Evolutionary conservation across 1,140 invertebrate genomes (phyloP).

Genomic region (Stenopsyche tienmushanensis): DNA sequence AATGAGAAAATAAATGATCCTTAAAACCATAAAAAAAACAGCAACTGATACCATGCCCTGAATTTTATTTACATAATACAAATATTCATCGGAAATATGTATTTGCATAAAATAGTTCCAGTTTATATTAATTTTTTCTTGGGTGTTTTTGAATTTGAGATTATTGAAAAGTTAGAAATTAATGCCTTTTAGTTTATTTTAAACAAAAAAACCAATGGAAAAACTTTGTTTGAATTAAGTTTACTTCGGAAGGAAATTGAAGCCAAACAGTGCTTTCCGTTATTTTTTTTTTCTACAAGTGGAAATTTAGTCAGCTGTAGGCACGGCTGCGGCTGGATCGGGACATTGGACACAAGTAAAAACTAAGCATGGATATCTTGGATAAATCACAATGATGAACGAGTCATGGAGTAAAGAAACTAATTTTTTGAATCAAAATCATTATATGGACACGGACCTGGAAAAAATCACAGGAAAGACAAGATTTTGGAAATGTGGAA

Average conservation of each 20-base stretch:
- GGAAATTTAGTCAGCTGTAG: neutral
- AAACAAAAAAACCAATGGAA: too few relatives aligned
- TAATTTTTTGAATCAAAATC: neutral
- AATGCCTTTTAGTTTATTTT: too few relatives aligned
- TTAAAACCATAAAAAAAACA: neutral
- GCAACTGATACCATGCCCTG: conserved; percentile 12
- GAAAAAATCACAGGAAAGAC: conserved; percentile 12
- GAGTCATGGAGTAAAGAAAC: neutral
- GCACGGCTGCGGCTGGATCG: conserved; percentile 3
- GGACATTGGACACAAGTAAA: neutral
- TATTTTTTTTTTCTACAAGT: too few relatives aligned
- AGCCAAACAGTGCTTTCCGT: too few relatives aligned
- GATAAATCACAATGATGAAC: neutral
- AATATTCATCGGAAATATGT: too few relatives aligned
- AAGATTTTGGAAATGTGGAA: conserved; percentile 14
- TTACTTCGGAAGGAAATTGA: too few relatives aligned
- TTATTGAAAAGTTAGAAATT: too few relatives aligned
- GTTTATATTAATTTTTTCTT: too few relatives aligned
- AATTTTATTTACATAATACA: neutral
- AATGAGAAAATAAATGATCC: conserved; percentile 7
- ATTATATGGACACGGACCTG: conserved; percentile 12
- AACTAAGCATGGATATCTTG: neutral
- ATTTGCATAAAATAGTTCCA: too few relatives aligned
- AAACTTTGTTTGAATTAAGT: too few relatives aligned
- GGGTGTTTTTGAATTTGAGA: too few relatives aligned